Conservation (phyloP, 53 echinoderm and acorn worm species). For the Holothuria leucospilota region DNA sequence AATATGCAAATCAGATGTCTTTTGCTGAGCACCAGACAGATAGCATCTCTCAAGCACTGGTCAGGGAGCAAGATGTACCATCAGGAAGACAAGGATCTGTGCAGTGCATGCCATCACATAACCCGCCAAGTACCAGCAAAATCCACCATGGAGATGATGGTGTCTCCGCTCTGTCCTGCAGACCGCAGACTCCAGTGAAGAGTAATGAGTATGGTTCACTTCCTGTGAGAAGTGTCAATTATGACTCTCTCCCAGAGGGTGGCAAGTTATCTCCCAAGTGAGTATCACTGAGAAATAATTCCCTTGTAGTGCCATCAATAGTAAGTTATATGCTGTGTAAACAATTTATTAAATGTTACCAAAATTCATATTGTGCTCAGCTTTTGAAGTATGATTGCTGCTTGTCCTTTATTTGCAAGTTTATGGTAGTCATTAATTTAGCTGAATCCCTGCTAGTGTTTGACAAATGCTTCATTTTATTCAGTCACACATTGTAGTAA, state of each 20-base stretch:
- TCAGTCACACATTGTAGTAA: no score
- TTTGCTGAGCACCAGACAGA: conserved; percentile 10
- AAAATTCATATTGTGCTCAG: no score
- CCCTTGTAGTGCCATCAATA: no score
- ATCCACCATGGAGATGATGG: not conserved
- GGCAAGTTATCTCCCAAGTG: no score
- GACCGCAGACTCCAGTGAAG: conserved; percentile 70
- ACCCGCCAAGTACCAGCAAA: not conserved
- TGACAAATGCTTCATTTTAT: no score
- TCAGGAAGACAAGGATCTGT: not conserved
- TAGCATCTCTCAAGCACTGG: not conserved
- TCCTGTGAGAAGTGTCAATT: conserved; percentile 1
- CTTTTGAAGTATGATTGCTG: no score
- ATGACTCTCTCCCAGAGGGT: not conserved
- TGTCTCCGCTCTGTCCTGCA: conserved; percentile 43
- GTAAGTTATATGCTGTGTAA: no score
- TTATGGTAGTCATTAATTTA: no score
- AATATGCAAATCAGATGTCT: conserved; percentile 22
- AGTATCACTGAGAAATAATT: no score
- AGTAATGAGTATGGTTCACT: conserved; percentile 71
- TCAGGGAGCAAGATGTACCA: conserved; percentile 1
- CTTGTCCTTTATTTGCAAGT: no score
- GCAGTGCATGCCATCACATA: not conserved
- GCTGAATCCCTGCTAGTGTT: no score
- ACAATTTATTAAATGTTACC: no score